Conservation (phyloP, 1,140 invertebrate species). For the Ostrea edulis region DNA sequence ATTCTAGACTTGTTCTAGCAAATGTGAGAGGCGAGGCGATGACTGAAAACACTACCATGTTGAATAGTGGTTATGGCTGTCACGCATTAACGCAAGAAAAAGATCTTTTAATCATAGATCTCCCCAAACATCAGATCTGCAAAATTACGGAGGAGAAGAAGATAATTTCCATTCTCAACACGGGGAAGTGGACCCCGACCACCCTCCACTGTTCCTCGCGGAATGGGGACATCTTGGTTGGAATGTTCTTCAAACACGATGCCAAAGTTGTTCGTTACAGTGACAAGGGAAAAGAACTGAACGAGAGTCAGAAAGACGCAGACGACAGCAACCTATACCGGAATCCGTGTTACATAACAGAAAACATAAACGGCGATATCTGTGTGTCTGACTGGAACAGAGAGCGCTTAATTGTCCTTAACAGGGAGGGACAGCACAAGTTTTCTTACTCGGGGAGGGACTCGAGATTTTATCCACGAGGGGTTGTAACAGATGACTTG, state of each 20-base stretch:
- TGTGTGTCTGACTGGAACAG: conserved; percentile 15
- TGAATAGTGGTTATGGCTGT: not conserved
- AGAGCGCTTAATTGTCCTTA: not conserved
- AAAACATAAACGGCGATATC: not conserved
- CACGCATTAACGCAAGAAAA: not conserved
- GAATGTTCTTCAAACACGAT: conserved; percentile 5
- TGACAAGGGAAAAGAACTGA: not conserved
- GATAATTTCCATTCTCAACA: not conserved
- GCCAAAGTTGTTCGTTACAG: not conserved
- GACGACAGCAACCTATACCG: not conserved
- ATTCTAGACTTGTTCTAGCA: not conserved
- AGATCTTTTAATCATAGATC: conserved; percentile 4
- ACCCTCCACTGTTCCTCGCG: not conserved
- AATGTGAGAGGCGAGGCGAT: not conserved
- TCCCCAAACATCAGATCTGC: not conserved
- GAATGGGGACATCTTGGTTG: not conserved
- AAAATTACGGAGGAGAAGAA: not conserved
- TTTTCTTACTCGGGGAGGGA: conserved; percentile 2
- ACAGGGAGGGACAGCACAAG: not conserved
- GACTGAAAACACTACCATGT: not conserved
- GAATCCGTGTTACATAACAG: not conserved
- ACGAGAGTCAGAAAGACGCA: not conserved
- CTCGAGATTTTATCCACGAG: conserved; percentile 12
- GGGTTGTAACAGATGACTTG: not conserved
- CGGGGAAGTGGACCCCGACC: not conserved